Conservation (phyloP, 2,113 vertebrate species). For the Diphyllodes magnificus region DNA sequence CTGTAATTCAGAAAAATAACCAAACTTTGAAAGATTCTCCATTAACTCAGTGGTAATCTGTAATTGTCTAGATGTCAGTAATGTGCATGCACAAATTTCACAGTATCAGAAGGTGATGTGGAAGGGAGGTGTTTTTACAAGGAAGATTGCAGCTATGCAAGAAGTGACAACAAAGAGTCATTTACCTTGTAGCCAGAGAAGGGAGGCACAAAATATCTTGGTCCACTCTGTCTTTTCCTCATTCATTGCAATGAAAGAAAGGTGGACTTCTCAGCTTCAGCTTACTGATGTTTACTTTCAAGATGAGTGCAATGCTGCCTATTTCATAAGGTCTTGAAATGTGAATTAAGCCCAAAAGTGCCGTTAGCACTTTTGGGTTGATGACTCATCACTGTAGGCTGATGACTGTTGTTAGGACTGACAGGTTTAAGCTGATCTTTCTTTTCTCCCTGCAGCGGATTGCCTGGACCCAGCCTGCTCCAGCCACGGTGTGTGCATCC, state of each 20-base stretch:
- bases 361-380: fast-evolving
- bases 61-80: background rate
- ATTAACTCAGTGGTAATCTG: background rate
- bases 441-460: constrained; percentile 77
- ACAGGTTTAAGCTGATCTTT: background rate
- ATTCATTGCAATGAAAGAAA: background rate
- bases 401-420: background rate
- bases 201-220: background rate
- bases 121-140: background rate
- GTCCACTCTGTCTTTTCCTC: background rate
- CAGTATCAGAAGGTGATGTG: background rate
- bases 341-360: background rate
- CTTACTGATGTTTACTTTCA: background rate
- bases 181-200: background rate
- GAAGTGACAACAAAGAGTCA: background rate
- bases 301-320: background rate
- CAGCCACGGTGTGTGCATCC: constrained; percentile 89
- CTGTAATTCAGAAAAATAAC: constrained; percentile 32
- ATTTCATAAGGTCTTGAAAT: background rate
- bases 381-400: background rate
- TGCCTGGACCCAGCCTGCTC: constrained; percentile 92
- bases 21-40: background rate
- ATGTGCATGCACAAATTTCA: background rate
- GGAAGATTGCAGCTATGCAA: background rate
- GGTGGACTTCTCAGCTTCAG: background rate